phyloP scores from a whole-genome alignment of 2,113 vertebrate genomes.

The Gila orcuttii region DNA sequence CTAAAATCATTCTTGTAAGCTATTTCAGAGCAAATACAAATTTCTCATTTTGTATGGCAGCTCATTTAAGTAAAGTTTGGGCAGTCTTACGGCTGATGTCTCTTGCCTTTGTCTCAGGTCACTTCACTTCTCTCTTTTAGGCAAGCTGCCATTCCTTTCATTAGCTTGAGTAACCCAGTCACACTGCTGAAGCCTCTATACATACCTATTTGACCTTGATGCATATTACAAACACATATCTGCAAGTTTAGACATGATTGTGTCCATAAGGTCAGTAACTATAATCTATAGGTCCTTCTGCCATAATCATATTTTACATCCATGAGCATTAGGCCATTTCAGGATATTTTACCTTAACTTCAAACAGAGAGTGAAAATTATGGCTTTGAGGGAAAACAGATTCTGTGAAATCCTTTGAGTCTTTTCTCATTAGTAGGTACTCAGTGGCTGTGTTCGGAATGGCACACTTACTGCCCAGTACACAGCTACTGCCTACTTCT shows the following conservation, averaged over 20 bases:
- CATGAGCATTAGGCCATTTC: not conserved
- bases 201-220: not conserved
- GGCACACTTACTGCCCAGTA: too few relatives aligned
- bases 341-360: not conserved
- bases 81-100: not conserved
- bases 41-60: not conserved
- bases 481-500: too few relatives aligned
- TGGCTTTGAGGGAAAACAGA: not conserved
- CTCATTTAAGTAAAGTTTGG: not conserved
- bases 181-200: not conserved
- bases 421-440: not conserved
- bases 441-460: too few relatives aligned
- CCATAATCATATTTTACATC: not conserved
- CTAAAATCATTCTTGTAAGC: too few relatives aligned
- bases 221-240: not conserved
- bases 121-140: not conserved
- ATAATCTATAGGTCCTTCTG: not conserved
- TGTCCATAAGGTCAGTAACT: not conserved
- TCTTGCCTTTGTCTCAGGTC: not conserved
- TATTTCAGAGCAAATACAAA: too few relatives aligned
- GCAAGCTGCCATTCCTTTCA: not conserved
- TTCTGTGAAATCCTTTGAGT: not conserved
- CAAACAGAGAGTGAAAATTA: not conserved
- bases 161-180: not conserved
- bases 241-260: not conserved